Evolutionary conservation across 2,797 vertebrate genomes (phyloP).

Genomic region (Melanotaenia pygmaea): DNA sequence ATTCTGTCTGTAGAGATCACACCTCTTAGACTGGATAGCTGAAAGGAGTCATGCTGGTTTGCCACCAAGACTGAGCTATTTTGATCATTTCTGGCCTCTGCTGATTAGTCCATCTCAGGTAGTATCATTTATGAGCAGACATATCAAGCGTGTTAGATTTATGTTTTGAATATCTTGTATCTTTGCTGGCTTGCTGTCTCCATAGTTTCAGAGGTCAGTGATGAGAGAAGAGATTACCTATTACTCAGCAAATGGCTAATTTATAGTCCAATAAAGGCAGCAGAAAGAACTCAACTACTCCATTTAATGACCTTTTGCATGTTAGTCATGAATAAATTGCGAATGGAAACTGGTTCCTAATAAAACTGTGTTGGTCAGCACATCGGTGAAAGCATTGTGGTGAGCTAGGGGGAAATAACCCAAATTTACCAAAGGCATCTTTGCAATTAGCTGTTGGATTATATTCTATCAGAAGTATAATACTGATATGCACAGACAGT

Average conservation of each 20-base stretch:
- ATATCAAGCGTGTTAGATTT: not conserved
- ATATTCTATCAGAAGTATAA: conserved; percentile 16
- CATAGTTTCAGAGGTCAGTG: not conserved
- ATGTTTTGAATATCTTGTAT: conserved; percentile 12
- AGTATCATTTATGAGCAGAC: not conserved
- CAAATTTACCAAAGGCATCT: conserved; percentile 13
- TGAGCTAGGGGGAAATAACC: conserved; percentile 31
- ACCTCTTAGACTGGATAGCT: conserved; percentile 5
- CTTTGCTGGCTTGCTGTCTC: not conserved
- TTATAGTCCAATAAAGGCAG: conserved; percentile 29
- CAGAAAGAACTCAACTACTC: conserved; percentile 17
- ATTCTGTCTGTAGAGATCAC: conserved; percentile 18
- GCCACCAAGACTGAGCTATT: not conserved
- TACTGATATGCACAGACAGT: not conserved
- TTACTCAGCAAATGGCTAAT: conserved; percentile 35
- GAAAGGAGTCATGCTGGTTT: conserved; percentile 18
- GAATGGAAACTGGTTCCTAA: conserved; percentile 21
- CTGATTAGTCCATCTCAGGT: not conserved
- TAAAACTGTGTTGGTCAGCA: conserved; percentile 10
- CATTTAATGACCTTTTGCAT: conserved; percentile 35
- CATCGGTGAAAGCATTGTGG: not conserved
- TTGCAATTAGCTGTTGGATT: conserved; percentile 18
- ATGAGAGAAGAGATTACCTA: conserved; percentile 7
- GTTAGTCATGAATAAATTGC: conserved; percentile 41
- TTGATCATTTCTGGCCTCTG: conserved; percentile 6